A percentile compares a stretch with the other conserved stretches of the same genome.
phyloP scores from a whole-genome alignment of 2,888 invertebrate species.

The Steinernema scapterisci region DNA sequence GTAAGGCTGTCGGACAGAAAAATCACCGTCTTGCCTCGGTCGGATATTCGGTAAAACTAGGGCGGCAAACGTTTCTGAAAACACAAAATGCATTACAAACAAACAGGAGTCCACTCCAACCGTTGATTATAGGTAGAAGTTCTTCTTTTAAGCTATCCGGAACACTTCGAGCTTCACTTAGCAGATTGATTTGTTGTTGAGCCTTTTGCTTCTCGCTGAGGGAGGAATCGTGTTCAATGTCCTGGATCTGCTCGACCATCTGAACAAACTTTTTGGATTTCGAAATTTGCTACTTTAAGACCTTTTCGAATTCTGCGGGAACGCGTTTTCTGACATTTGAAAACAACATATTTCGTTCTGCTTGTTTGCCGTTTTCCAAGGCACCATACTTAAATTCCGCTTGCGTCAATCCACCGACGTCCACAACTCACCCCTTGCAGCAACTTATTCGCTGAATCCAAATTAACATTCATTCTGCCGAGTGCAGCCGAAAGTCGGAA shows the following conservation, averaged over 20 bases:
- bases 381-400: neutral
- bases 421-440: neutral
- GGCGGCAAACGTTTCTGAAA: neutral
- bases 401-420: neutral
- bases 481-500: neutral
- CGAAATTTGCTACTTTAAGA: too few relatives aligned
- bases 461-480: neutral
- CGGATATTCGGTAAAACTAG: too few relatives aligned
- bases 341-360: neutral
- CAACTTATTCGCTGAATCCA: neutral
- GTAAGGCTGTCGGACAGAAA: neutral
- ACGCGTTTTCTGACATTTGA: neutral
- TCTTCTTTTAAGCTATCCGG: neutral
- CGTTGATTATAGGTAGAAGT: neutral
- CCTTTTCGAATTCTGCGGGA: neutral
- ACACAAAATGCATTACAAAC: neutral
- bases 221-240: constrained; percentile 1
- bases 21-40: neutral
- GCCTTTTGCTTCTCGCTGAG: neutral
- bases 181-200: neutral
- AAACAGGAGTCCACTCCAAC: too few relatives aligned
- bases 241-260: neutral
- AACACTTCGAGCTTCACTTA: neutral
- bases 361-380: neutral
- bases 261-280: neutral